Base-by-base conservation (phyloP, 37 sponge, comb jelly and placozoan species). In the Theonella swinhoei region DNA sequence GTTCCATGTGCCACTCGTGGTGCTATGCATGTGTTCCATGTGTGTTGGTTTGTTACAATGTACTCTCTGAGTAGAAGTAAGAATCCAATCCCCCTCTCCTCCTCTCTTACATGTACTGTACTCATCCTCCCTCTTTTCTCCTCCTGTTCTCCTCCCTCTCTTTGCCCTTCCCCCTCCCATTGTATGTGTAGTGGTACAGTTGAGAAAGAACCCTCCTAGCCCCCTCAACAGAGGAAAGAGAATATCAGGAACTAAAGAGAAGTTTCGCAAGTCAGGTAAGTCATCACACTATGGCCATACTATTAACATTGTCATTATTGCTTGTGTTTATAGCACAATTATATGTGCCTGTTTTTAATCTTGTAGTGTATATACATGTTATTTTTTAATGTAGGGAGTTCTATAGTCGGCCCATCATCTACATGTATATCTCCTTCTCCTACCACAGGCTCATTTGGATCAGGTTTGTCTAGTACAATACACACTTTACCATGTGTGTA, bases 181-280 rank as follows among this genome's bases (percentile, higher is more conserved):
- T 7, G 54, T 47, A 14, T 47, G 54, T 62, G 26, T 64, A 79
- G 86, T 86, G 62, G 70, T 78, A n/a, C 79, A 78, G 47, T 26
- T 86, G 72, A 75, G 86, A 3, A 86, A 64, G 73, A 86, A 86
- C 47, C 86, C 86, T 39, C 86, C 86, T 4, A 86, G 86, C 62
- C 86, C 86, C 1, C 63, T 86, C 40, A 75, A 84, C 66, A 70
- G 79, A 86, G 79, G 62, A 14, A 86, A 83, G 68, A 64, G 76
- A 34, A 81, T 69, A 37, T 81, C 82, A 4, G 82, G 35, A 1
- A 62, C 79, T 14, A 47, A 47, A 47, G 54, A 47, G 14, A 47
- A 47, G 54, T 47, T 47, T 14, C 54, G 54, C 11, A 47, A 47
- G 54, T 47, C 54, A 47, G 54, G 54, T 47, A 47, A 47, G 14